These are phyloP conservation scores for Odontamblyopus lacepedii DNA, from an alignment of 2,797 vertebrate genomes.

Conservation along the genomic window DNA sequence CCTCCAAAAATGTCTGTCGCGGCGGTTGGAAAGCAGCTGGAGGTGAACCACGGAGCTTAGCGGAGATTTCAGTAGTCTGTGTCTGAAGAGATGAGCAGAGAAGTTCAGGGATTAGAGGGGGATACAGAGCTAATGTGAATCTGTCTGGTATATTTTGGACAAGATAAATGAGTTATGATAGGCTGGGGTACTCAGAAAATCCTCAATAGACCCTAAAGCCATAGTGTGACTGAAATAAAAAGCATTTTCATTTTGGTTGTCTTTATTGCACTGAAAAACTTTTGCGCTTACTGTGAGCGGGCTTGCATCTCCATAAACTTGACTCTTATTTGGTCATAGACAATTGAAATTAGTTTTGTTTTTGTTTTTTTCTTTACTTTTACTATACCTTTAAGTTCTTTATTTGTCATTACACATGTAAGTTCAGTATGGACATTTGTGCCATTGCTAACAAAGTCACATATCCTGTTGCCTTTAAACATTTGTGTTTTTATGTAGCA, in stretches of 20 bases:
- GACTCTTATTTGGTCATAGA: too few relatives aligned
- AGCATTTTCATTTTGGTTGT: too few relatives aligned
- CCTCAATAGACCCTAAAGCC: neutral
- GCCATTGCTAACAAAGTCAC: neutral
- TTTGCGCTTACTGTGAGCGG: too few relatives aligned
- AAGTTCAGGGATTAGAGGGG: conserved; percentile 12
- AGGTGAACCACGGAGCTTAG: conserved; percentile 7
- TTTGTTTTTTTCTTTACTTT: too few relatives aligned
- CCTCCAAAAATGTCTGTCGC: neutral
- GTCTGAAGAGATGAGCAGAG: conserved; percentile 15
- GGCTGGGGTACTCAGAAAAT: neutral
- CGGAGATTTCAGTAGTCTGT: neutral
- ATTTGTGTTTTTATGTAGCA: neutral
- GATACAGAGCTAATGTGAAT: neutral
- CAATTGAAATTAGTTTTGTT: too few relatives aligned
- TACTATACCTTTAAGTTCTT: too few relatives aligned
- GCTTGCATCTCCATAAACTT: too few relatives aligned
- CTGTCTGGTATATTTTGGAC: neutral
- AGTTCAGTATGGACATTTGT: neutral
- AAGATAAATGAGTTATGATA: neutral
- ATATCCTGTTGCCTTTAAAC: neutral
- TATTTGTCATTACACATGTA: too few relatives aligned
- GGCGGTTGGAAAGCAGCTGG: conserved; percentile 8
- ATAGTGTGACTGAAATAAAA: too few relatives aligned
- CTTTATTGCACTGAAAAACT: too few relatives aligned